phyloP scores from a whole-genome alignment of 2,888 invertebrate genomes.

The Pycnomerus fuliginosus region DNA sequence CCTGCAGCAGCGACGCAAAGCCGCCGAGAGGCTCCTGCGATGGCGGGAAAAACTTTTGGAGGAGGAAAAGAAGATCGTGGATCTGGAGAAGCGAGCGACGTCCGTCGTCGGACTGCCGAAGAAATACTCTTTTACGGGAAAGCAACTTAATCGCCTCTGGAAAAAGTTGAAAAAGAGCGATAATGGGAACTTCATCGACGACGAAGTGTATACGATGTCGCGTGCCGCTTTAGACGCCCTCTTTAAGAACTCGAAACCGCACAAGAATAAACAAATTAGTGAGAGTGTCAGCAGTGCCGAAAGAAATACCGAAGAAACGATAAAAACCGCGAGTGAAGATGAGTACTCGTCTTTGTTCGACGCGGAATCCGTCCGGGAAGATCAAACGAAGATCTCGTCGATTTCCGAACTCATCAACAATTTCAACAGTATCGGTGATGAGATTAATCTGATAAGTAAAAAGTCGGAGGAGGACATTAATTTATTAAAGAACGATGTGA shows the following conservation, averaged over 20 bases:
- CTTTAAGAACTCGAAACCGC: conserved; percentile 49
- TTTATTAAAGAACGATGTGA: background rate
- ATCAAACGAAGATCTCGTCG: conserved; percentile 31
- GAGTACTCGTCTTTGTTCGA: conserved; percentile 38
- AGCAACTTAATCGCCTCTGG: conserved; percentile 54
- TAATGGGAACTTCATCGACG: conserved; percentile 49
- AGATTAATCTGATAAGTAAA: conserved; percentile 34
- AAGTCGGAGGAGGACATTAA: conserved; percentile 11
- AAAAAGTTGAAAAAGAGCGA: conserved; percentile 50
- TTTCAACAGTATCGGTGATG: conserved; percentile 39
- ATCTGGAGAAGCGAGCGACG: conserved; percentile 53
- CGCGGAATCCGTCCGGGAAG: conserved; percentile 21
- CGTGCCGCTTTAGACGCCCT: conserved; percentile 50
- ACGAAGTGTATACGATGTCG: conserved; percentile 49
- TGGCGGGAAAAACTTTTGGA: conserved; percentile 58
- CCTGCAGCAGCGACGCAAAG: conserved; percentile 52
- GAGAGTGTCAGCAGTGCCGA: conserved; percentile 6
- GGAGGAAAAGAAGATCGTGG: conserved; percentile 56
- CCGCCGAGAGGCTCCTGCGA: conserved; percentile 55
- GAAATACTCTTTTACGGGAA: conserved; percentile 39
- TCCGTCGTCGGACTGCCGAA: conserved; percentile 41
- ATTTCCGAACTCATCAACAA: conserved; percentile 39
- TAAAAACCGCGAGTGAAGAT: conserved; percentile 12
- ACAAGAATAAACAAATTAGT: conserved; percentile 13
- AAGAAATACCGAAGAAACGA: background rate